A percentile compares a stretch with the other conserved stretches of the same genome.
Conservation (phyloP, 1,140 invertebrate species). For the Palaemon carinicauda region DNA sequence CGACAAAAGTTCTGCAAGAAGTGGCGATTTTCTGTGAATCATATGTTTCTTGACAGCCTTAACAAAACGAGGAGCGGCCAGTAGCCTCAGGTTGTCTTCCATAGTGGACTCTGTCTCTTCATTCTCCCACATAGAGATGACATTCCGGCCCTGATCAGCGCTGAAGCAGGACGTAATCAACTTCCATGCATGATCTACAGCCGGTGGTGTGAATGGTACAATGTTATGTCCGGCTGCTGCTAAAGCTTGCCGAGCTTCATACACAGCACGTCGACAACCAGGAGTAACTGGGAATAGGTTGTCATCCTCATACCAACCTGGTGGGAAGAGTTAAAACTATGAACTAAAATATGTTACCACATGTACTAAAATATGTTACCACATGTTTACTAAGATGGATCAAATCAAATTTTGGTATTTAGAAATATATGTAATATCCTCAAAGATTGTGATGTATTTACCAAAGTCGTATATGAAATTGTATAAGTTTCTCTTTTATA, state of each 20-base stretch:
- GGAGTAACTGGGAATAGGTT: slow-evolving; percentile 62
- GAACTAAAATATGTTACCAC: no score
- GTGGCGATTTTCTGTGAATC: not conserved
- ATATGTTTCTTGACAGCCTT: not conserved
- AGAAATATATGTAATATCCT: no score
- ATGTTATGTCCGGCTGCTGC: slow-evolving; percentile 1
- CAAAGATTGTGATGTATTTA: no score
- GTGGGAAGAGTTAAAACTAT: no score
- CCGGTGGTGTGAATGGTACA: slow-evolving; percentile 27
- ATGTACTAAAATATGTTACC: no score
- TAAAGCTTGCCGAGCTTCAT: slow-evolving; percentile 58
- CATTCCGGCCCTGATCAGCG: not conserved
- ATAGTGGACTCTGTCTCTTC: not conserved
- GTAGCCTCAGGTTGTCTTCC: not conserved
- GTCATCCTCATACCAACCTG: slow-evolving; percentile 62
- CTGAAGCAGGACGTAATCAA: slow-evolving; percentile 2
- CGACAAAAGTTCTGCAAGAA: not conserved
- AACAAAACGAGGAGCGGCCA: not conserved
- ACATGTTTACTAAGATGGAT: no score
- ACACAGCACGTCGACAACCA: slow-evolving; percentile 62
- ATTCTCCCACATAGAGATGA: not conserved
- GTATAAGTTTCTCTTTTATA: no score
- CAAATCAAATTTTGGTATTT: no score
- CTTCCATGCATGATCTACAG: not conserved
- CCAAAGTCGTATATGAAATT: no score